These are phyloP conservation scores for Zele albiditarsus DNA, from an alignment of 2,888 invertebrate genomes.

Conservation along the genomic window DNA sequence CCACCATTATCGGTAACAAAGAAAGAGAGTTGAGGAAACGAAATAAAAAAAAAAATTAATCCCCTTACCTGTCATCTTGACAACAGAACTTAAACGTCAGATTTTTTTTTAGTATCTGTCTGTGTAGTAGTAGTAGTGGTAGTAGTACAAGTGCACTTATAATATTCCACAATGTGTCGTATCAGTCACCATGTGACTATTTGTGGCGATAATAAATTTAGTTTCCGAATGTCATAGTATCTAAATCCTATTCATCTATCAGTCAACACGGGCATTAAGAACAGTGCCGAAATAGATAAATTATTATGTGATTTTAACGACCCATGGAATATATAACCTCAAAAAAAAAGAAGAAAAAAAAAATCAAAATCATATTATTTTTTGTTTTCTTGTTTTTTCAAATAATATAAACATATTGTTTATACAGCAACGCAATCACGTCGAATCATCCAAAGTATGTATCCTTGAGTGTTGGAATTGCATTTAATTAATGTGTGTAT, in stretches of 20 bases:
- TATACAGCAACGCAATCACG: background rate
- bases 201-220: background rate
- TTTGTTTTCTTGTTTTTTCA: too few species aligned
- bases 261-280: too few species aligned
- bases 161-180: background rate
- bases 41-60: background rate
- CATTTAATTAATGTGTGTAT: background rate
- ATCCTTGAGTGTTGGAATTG: background rate
- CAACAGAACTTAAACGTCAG: background rate
- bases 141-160: background rate
- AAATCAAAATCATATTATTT: background rate
- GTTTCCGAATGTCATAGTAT: background rate
- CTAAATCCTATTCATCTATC: background rate
- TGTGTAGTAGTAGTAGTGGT: background rate
- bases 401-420: constrained; percentile 4
- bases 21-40: background rate
- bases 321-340: constrained; percentile 2
- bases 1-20: background rate
- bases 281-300: background rate
- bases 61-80: background rate
- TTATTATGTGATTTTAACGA: background rate
- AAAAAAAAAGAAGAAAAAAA: background rate
- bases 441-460: background rate
- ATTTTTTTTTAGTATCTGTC: background rate
- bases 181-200: background rate